Evolutionary conservation across 2,113 vertebrate genomes (phyloP), one percentile per base, ranked within the genome.

Genomic region (Chaetura pelagica): DNA sequence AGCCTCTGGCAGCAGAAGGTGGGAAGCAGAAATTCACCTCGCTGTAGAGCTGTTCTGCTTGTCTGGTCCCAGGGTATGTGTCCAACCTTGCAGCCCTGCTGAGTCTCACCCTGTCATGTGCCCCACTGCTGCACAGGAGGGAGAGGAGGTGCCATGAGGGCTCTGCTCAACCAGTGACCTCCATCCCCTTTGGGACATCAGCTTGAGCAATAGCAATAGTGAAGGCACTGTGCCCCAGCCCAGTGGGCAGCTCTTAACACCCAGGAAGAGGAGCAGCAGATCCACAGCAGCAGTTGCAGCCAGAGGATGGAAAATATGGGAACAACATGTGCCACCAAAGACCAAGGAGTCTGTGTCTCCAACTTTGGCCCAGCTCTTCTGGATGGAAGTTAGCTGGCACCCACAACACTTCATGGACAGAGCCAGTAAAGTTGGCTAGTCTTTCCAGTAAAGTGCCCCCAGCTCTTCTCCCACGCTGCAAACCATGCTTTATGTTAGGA

Each of bases 71-170:
- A 24, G 18, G 24, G 29, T 55, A 29, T 2, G 21, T 48, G 24
- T 59, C 55, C 49, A 46, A 24, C 13, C 55, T 52, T 3, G 0
- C 32, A 48, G 72, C 35, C 63, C 13, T 74, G n/a, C 26, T 0
- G 0, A 8, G 14, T 20, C 20, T 40, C 59, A 17, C 51, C 32
- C 46, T 21, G 72, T 51, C 26, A 8, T 1, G 0, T 35, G 38
- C 11, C 62, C 19, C 26, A 21, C 15, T 0, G 0, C 24, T 74
- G 35, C 24, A 13, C 0, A 0, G 29, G 44, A 9, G 30, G 7
- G 26, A 69, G 19, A 74, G 55, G 62, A 82, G 74, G 12, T 32
- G 22, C n/a, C 9, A 12, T 49, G 10, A 30, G 46, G 44, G 19
- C 35, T 57, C 44, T 61, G 62, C 44, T 72, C 23, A 51, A 29